These are phyloP conservation scores for Sminthurinus aureus DNA, from an alignment of 2,888 invertebrate species.

Conservation along the genomic window DNA sequence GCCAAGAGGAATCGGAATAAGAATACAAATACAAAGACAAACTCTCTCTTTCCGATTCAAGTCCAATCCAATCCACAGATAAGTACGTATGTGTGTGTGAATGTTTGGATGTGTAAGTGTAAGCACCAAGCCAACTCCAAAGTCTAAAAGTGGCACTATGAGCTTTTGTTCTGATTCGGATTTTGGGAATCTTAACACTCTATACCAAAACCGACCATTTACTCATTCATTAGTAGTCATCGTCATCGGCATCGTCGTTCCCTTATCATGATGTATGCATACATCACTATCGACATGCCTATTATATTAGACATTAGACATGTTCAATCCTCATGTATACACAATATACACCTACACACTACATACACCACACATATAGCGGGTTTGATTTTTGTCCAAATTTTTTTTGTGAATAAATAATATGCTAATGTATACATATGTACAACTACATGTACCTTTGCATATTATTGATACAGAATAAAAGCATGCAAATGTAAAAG, in stretches of 20 bases:
- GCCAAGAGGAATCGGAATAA: not conserved
- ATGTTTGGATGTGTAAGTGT: no score
- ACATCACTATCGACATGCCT: no score
- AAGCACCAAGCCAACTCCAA: not conserved
- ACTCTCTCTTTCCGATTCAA: slow-evolving; percentile 15
- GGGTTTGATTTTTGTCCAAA: not conserved
- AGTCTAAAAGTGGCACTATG: not conserved
- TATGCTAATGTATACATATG: no score
- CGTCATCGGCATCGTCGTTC: not conserved
- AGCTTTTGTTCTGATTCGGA: slow-evolving; percentile 14
- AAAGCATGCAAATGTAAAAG: not conserved
- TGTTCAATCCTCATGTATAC: no score
- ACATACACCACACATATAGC: not conserved
- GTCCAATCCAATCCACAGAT: not conserved
- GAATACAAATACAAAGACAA: not conserved
- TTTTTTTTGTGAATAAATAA: not conserved
- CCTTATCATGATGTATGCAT: no score
- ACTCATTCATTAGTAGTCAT: slow-evolving; percentile 18
- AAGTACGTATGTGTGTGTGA: no score
- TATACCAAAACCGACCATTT: slow-evolving; percentile 13
- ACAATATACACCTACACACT: no score
- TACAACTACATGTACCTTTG: no score
- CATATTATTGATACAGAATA: no score
- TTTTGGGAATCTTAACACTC: slow-evolving; percentile 21
- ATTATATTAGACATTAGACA: not conserved